phyloP scores from a whole-genome alignment of 2,797 vertebrate species.

The Siniperca scherzeri region DNA sequence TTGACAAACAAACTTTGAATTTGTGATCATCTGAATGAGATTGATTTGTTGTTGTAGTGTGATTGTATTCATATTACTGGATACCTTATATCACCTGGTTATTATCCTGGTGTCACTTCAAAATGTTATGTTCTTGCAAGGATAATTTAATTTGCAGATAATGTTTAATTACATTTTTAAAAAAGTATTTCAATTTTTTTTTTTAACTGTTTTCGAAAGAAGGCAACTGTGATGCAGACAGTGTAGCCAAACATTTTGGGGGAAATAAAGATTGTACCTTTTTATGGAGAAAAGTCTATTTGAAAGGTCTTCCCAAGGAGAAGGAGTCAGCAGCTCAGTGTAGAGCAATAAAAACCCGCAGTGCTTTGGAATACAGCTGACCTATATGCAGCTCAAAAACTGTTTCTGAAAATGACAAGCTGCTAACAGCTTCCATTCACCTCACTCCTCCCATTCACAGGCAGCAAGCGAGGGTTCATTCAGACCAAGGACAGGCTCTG shows the following conservation, averaged over 20 bases:
- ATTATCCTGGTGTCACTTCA: not conserved
- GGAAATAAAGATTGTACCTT: not conserved
- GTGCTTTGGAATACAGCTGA: not conserved
- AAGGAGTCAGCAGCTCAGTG: not conserved
- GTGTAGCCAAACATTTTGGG: not conserved
- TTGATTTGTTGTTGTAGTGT: not conserved
- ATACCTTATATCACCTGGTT: not conserved
- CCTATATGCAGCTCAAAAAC: not conserved
- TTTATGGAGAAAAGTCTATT: not conserved
- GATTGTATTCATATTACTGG: not conserved
- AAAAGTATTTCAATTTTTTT: too few species aligned
- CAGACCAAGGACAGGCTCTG: constrained; percentile 38
- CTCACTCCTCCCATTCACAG: constrained; percentile 24
- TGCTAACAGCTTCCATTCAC: constrained; percentile 28
- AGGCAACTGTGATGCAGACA: not conserved
- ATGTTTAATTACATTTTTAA: not conserved
- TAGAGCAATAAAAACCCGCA: constrained; percentile 4
- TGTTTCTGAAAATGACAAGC: constrained; percentile 5
- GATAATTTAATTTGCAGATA: not conserved
- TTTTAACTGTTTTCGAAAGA: not conserved
- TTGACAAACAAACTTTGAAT: too few species aligned
- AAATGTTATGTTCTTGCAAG: not conserved
- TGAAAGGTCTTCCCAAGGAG: not conserved
- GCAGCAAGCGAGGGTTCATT: constrained; percentile 20
- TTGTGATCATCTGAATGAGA: not conserved